Evolutionary conservation across 2,113 vertebrate genomes (phyloP).

Genomic region (Clinocottus analis): DNA sequence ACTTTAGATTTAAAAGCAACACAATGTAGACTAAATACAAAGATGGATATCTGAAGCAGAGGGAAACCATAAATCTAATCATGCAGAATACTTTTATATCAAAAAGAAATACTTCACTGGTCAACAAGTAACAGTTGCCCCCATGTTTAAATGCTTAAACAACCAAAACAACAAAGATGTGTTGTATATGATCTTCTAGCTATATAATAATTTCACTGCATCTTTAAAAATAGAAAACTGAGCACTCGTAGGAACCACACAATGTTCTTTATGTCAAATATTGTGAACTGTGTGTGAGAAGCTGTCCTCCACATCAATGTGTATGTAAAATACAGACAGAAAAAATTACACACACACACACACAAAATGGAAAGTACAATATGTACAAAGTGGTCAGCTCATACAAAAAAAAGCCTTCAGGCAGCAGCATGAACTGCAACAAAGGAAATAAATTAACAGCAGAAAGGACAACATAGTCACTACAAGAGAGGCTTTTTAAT

Average conservation of each 20-base stretch:
- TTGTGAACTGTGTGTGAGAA: neutral
- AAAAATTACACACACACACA: too few relatives aligned
- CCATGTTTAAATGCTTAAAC: neutral
- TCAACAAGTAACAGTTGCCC: neutral
- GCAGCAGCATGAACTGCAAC: neutral
- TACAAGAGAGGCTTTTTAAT: neutral
- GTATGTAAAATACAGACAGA: too few relatives aligned
- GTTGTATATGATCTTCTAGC: neutral
- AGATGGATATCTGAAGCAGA: neutral
- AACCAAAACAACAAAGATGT: neutral
- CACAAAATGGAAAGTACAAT: slow-evolving; percentile 1
- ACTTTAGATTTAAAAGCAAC: neutral
- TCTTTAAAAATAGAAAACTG: neutral
- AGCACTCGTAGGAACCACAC: too few relatives aligned
- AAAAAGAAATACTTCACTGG: neutral
- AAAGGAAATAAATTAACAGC: neutral
- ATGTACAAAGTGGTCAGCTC: neutral
- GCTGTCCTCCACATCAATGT: neutral
- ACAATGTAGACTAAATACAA: neutral
- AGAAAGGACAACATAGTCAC: neutral
- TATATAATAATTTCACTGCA: neutral
- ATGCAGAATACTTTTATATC: neutral
- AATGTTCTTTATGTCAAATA: neutral
- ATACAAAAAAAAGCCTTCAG: too few relatives aligned
- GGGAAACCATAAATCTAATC: neutral